phyloP scores from a whole-genome alignment of 2,797 vertebrate species.

The Pseudomugil gertrudae region DNA sequence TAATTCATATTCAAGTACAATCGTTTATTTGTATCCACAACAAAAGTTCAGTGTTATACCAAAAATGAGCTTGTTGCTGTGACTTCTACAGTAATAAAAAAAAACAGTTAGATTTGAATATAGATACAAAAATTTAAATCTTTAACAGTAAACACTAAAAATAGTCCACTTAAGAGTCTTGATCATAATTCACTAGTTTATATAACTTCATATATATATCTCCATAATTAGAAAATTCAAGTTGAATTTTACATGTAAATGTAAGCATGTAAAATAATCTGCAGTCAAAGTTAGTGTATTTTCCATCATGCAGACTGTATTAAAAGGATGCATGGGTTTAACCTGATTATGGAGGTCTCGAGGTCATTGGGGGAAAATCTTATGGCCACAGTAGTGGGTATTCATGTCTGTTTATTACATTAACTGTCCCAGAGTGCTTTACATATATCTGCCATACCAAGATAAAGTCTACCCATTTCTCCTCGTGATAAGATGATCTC shows the following conservation, averaged over 20 bases:
- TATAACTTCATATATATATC: too few species aligned
- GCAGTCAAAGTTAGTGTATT: too few species aligned
- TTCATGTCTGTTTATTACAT: slow-evolving; percentile 48
- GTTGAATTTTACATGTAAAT: neutral
- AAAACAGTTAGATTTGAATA: neutral
- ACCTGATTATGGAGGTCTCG: neutral
- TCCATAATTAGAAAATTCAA: too few species aligned
- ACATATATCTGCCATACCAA: slow-evolving; percentile 17
- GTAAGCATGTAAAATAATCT: neutral
- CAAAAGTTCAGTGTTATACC: neutral
- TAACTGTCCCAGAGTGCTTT: slow-evolving; percentile 22
- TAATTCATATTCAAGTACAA: neutral
- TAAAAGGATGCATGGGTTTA: neutral
- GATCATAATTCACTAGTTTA: neutral
- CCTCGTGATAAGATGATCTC: slow-evolving; percentile 27
- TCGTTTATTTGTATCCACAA: neutral
- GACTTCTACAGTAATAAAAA: neutral
- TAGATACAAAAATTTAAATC: neutral
- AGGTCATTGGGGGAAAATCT: neutral
- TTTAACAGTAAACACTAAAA: neutral
- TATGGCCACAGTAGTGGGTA: neutral
- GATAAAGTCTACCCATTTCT: slow-evolving; percentile 46
- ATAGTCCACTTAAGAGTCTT: neutral
- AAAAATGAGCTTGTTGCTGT: neutral
- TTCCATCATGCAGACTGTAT: neutral